These are phyloP conservation scores for Apamea crenata DNA, from an alignment of 2,888 invertebrate species.

Conservation along the genomic window DNA sequence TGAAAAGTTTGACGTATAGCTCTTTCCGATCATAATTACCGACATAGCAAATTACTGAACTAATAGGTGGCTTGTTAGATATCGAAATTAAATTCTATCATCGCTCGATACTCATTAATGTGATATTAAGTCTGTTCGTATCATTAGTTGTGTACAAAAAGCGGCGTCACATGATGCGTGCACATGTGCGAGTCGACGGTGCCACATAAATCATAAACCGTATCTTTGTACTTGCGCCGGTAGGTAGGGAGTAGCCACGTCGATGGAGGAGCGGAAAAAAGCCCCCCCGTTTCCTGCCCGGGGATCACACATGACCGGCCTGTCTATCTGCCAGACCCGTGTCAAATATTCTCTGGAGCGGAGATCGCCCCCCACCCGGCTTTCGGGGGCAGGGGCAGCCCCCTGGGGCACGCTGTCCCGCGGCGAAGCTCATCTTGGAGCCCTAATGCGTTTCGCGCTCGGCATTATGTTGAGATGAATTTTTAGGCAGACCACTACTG, in stretches of 20 bases:
- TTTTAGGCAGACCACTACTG: slow-evolving; percentile 81
- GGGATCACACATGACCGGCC: slow-evolving; percentile 91
- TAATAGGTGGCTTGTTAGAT: slow-evolving; percentile 66
- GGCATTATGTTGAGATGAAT: slow-evolving; percentile 87
- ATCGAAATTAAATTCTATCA: slow-evolving; percentile 75
- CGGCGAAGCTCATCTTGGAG: slow-evolving; percentile 90
- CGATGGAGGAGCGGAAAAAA: slow-evolving; percentile 89
- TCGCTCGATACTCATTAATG: slow-evolving; percentile 79
- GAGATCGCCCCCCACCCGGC: slow-evolving; percentile 85
- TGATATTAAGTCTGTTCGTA: slow-evolving; percentile 74
- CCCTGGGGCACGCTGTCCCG: slow-evolving; percentile 89
- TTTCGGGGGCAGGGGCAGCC: slow-evolving; percentile 82
- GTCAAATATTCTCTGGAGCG: slow-evolving; percentile 91
- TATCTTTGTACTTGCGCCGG: slow-evolving; percentile 85
- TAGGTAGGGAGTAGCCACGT: slow-evolving; percentile 83
- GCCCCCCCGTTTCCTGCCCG: slow-evolving; percentile 88
- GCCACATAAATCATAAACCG: slow-evolving; percentile 88
- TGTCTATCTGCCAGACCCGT: slow-evolving; percentile 91
- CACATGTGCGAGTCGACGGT: slow-evolving; percentile 86
- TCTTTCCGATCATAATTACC: slow-evolving; percentile 68
- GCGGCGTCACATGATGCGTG: slow-evolving; percentile 82
- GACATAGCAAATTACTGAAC: slow-evolving; percentile 71
- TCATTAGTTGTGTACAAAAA: slow-evolving; percentile 84
- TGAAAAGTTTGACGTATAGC: slow-evolving; percentile 63
- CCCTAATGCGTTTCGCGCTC: slow-evolving; percentile 88